A percentile compares a stretch with the other conserved stretches of the same genome.
phyloP scores from a whole-genome alignment of 2,797 vertebrate genomes.

The Sebastes iracundus region DNA sequence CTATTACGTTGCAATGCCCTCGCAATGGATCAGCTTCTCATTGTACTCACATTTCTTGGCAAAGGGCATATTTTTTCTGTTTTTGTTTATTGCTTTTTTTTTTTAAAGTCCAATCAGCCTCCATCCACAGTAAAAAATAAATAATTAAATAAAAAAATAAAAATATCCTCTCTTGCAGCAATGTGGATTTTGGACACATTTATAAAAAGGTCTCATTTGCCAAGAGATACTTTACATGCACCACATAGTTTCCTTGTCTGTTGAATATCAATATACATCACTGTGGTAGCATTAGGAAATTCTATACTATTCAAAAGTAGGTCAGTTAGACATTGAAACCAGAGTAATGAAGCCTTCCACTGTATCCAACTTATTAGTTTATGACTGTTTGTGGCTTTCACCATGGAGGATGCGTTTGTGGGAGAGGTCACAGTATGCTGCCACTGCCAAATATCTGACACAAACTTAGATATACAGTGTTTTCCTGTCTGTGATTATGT shows the following conservation, averaged over 20 bases:
- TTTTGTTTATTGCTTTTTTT: not conserved
- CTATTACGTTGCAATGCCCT: not conserved
- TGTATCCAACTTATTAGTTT: not conserved
- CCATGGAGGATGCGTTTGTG: not conserved
- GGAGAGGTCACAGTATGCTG: not conserved
- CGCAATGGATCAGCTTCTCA: not conserved
- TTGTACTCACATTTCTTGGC: not conserved
- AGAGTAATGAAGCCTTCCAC: not conserved
- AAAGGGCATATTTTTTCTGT: not conserved
- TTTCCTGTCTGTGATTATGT: not conserved
- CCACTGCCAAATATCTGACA: constrained; percentile 6
- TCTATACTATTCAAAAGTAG: not conserved
- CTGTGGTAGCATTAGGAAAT: not conserved
- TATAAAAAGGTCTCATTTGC: not conserved
- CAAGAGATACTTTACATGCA: not conserved
- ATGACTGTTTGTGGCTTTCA: not conserved
- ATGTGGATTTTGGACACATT: not conserved
- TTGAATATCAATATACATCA: not conserved
- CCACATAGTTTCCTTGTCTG: not conserved
- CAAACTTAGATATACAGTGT: not conserved
- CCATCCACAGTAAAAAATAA: no score
- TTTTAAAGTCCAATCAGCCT: no score
- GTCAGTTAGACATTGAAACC: not conserved
- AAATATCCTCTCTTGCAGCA: not conserved
- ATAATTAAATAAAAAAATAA: no score